Evolutionary conservation across 2,113 vertebrate genomes (phyloP).

Genomic region (Oncorhynchus mykiss): DNA sequence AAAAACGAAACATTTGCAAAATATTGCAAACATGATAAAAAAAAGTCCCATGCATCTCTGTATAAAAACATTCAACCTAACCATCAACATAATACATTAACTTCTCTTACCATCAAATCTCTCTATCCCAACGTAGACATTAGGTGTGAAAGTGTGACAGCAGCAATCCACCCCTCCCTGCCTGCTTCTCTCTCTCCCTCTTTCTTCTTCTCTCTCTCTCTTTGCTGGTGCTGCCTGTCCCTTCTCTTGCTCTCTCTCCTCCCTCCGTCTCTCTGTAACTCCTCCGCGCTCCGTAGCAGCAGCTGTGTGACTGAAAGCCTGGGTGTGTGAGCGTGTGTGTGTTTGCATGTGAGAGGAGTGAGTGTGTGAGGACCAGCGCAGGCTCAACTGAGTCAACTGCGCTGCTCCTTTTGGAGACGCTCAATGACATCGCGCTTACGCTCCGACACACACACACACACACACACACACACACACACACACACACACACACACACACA

Average conservation of each 20-base stretch:
- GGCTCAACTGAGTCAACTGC: conserved; percentile 87
- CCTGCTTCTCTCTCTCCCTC: conserved; percentile 47
- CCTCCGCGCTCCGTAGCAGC: conserved; percentile 63
- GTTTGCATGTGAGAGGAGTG: conserved; percentile 53
- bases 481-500: conserved; percentile 54
- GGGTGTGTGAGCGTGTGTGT: conserved; percentile 29
- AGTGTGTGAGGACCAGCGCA: conserved; percentile 79
- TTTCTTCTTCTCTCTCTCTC: conserved; percentile 11
- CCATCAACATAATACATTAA: conserved; percentile 12
- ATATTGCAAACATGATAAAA: background rate
- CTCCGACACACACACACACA: conserved; percentile 60
- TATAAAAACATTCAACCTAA: background rate
- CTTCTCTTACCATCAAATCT: conserved; percentile 75
- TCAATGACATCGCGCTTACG: conserved; percentile 90
- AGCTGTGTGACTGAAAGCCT: conserved; percentile 62
- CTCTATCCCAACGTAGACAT: conserved; percentile 79
- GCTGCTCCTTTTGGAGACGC: conserved; percentile 88
- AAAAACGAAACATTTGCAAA: background rate
- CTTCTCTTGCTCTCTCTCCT: conserved; percentile 25
- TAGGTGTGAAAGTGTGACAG: conserved; percentile 77
- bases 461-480: conserved; percentile 52
- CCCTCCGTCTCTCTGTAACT: conserved; percentile 37
- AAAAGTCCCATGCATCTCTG: background rate
- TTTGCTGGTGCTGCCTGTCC: background rate
- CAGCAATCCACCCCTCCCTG: conserved; percentile 60